phyloP scores from a whole-genome alignment of 2,113 vertebrate genomes.

The Onychostoma macrolepis region DNA sequence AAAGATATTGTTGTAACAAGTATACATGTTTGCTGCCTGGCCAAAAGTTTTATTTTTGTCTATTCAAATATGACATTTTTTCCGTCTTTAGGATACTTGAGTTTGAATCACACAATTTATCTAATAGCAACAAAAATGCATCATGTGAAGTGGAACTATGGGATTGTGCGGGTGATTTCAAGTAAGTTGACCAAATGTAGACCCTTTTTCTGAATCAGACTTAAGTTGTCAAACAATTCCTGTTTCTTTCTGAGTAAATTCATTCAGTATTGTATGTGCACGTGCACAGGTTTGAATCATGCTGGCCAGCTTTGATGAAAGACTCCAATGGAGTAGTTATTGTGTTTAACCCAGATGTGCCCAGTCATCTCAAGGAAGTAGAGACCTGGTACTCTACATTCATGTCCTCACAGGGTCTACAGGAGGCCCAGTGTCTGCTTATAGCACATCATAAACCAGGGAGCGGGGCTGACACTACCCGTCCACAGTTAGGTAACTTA shows the following conservation, averaged over 20 bases:
- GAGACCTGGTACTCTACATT: constrained; percentile 90
- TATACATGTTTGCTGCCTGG: neutral
- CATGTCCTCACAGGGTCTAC: constrained; percentile 84
- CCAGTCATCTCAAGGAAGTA: constrained; percentile 89
- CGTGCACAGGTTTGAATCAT: constrained; percentile 86
- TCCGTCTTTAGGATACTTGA: constrained; percentile 86
- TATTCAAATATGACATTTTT: constrained; percentile 4
- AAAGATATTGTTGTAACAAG: neutral
- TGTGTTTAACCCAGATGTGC: constrained; percentile 88
- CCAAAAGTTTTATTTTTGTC: neutral
- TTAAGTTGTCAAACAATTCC: neutral
- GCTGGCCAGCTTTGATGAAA: constrained; percentile 95
- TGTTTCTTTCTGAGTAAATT: neutral
- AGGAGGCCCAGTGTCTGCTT: constrained; percentile 88
- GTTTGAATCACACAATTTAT: constrained; percentile 83
- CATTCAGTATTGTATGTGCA: neutral
- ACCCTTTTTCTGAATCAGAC: neutral
- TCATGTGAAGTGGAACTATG: constrained; percentile 90
- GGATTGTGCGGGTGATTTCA: constrained; percentile 93
- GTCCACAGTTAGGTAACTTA: constrained; percentile 79
- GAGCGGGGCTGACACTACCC: constrained; percentile 69
- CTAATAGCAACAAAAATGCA: constrained; percentile 71
- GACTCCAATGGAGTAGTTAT: constrained; percentile 90
- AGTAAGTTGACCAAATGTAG: constrained; percentile 73
- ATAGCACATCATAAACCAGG: constrained; percentile 95